These are phyloP conservation scores for Papilio xuthus DNA, from an alignment of 1,140 invertebrate species.

Conservation along the genomic window DNA sequence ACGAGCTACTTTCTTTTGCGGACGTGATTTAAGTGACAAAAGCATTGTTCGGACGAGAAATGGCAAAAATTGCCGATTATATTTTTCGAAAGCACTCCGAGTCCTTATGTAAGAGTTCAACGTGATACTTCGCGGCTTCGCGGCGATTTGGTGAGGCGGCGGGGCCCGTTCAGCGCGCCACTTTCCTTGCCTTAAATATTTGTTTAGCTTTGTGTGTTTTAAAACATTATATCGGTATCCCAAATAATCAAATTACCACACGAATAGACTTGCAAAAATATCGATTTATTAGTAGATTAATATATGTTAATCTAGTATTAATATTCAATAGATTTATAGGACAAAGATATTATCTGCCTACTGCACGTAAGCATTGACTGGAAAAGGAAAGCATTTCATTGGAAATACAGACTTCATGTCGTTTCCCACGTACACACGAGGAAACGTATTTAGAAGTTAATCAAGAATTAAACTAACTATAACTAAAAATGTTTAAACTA, in stretches of 20 bases:
- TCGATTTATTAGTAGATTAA: background rate
- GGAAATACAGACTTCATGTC: background rate
- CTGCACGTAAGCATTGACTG: background rate
- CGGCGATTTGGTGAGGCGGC: constrained; percentile 41
- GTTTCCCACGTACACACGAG: background rate
- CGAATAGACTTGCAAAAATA: no score
- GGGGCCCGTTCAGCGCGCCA: constrained; percentile 69
- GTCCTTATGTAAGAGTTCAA: constrained; percentile 80
- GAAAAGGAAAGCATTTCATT: background rate
- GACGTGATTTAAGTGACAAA: constrained; percentile 54
- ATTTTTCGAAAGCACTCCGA: constrained; percentile 77
- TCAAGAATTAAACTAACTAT: background rate
- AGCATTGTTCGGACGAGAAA: constrained; percentile 63
- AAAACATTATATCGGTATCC: constrained; percentile 39
- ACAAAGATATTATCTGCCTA: background rate
- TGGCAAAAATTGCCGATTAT: constrained; percentile 69
- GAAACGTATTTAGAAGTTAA: background rate
- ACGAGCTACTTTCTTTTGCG: constrained; percentile 58
- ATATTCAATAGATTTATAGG: no score
- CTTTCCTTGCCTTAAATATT: constrained; percentile 75
- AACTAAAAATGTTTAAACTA: background rate
- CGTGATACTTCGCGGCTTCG: constrained; percentile 69
- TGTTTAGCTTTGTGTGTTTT: constrained; percentile 54
- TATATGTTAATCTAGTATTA: background rate
- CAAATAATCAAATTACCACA: background rate